A percentile compares a stretch with the other conserved stretches of the same genome.
These are phyloP conservation scores for Pachypeltis micranthus DNA, from an alignment of 1,140 invertebrate genomes.

Conservation along the genomic window DNA sequence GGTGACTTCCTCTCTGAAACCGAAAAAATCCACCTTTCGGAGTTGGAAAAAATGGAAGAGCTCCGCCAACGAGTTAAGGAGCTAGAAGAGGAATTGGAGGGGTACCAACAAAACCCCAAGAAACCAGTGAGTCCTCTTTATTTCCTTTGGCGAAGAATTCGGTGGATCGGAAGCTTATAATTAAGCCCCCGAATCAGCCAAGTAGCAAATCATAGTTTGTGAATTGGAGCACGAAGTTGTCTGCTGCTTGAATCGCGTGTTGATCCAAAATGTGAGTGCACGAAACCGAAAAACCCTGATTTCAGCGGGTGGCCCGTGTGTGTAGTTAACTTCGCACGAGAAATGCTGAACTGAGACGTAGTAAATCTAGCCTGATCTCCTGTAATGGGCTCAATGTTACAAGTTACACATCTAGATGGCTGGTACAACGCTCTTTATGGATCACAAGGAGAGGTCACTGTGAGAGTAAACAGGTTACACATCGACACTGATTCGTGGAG, in stretches of 20 bases:
- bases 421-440: too few relatives aligned
- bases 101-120: neutral
- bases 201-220: neutral
- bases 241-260: neutral
- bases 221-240: neutral
- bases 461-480: too few relatives aligned
- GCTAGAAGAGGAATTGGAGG: conserved; percentile 3
- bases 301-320: too few relatives aligned
- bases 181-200: neutral
- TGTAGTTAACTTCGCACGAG: too few relatives aligned
- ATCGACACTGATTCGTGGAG: too few relatives aligned
- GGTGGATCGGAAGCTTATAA: neutral
- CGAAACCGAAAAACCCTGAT: too few relatives aligned
- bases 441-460: too few relatives aligned
- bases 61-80: neutral
- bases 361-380: too few relatives aligned
- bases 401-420: too few relatives aligned
- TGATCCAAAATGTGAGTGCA: neutral
- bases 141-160: too few relatives aligned
- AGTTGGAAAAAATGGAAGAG: conserved; percentile 5
- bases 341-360: too few relatives aligned
- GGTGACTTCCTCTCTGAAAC: neutral
- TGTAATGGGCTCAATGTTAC: too few relatives aligned
- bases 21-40: conserved; percentile 1
- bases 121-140: neutral